phyloP scores from a whole-genome alignment of 2,113 vertebrate genomes.

The Channa maculata region DNA sequence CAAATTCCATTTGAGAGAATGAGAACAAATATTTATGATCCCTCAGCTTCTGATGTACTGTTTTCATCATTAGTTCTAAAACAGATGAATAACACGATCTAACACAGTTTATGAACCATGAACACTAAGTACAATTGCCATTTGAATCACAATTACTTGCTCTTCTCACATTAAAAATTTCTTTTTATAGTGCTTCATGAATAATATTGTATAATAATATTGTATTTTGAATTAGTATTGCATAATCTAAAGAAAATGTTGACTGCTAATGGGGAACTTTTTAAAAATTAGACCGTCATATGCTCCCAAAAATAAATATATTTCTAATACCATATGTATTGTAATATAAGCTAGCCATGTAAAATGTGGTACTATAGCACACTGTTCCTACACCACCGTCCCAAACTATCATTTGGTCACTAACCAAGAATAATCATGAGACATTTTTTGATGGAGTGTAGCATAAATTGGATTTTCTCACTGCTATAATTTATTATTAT shows the following conservation, averaged over 20 bases:
- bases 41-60: conserved; percentile 17
- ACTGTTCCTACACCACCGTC: too few species aligned
- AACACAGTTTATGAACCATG: conserved; percentile 56
- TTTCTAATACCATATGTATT: too few species aligned
- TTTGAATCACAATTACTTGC: conserved; percentile 49
- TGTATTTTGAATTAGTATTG: background rate
- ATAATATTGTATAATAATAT: conserved; percentile 1
- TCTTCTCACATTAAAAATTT: conserved; percentile 32
- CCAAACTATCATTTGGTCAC: too few species aligned
- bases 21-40: conserved; percentile 33
- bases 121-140: conserved; percentile 28
- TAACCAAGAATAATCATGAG: too few species aligned
- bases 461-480: too few species aligned
- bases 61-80: conserved; percentile 38
- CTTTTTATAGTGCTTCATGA: conserved; percentile 23
- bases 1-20: conserved; percentile 9
- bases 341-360: background rate
- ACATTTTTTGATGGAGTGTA: too few species aligned
- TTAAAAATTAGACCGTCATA: too few species aligned
- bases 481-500: background rate
- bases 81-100: conserved; percentile 38
- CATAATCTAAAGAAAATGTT: background rate
- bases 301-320: too few species aligned
- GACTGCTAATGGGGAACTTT: background rate
- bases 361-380: background rate